phyloP scores from a whole-genome alignment of 1,140 invertebrate genomes.

The Apis laboriosa region DNA sequence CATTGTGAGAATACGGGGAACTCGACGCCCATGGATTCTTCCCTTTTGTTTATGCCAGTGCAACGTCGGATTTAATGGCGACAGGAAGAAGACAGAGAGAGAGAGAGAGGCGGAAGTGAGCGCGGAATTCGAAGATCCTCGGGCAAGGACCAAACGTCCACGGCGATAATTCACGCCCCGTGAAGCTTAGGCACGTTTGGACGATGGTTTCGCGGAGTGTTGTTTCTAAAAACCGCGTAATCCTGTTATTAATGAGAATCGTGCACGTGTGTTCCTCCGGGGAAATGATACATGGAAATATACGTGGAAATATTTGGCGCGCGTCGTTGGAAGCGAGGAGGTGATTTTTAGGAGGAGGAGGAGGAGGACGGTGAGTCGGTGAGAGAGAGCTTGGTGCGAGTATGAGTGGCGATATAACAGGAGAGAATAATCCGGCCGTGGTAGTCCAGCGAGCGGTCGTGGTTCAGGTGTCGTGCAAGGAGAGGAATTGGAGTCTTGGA shows the following conservation, averaged over 20 bases:
- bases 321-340: neutral
- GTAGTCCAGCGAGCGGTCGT: too few species aligned
- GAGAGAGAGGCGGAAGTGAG: neutral
- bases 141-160: slow-evolving; percentile 21
- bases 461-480: too few species aligned
- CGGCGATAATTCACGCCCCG: slow-evolving; percentile 57
- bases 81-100: neutral
- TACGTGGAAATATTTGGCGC: neutral
- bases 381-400: too few species aligned
- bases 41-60: slow-evolving; percentile 58
- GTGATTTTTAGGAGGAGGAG: neutral
- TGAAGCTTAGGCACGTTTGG: slow-evolving; percentile 45
- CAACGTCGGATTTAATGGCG: slow-evolving; percentile 63
- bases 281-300: slow-evolving; percentile 43
- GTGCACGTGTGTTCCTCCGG: slow-evolving; percentile 32
- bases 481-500: too few species aligned
- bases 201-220: slow-evolving; percentile 24
- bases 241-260: slow-evolving; percentile 63
- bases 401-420: too few species aligned
- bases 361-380: too few species aligned
- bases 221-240: slow-evolving; percentile 56
- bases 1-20: neutral
- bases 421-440: too few species aligned
- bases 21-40: slow-evolving; percentile 39
- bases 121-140: slow-evolving; percentile 56